Evolutionary conservation across 1,140 invertebrate genomes (phyloP).

Genomic region (Drosophila azteca): DNA sequence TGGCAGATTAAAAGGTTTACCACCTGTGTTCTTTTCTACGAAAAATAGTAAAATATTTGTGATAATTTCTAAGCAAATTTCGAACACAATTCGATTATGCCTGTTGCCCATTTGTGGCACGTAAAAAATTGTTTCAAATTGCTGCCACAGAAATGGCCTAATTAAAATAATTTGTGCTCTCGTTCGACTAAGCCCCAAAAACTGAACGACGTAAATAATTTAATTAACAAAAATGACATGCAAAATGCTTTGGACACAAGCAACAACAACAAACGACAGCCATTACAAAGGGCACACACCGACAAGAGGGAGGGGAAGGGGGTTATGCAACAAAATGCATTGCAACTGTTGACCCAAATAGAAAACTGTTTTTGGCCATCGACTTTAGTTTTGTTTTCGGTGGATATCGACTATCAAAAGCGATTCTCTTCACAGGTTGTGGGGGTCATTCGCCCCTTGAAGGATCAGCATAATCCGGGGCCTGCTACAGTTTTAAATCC

Average conservation of each 20-base stretch:
- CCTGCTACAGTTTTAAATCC: conserved; percentile 25
- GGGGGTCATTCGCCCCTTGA: conserved; percentile 11
- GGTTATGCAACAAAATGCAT: conserved; percentile 13
- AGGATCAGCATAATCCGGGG: not conserved
- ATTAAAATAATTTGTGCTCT: conserved; percentile 65
- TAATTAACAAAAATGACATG: conserved; percentile 73
- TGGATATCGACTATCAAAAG: conserved; percentile 44
- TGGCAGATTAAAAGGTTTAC: too few relatives aligned
- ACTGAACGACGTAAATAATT: conserved; percentile 65
- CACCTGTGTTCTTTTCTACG: too few relatives aligned
- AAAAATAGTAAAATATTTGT: too few relatives aligned
- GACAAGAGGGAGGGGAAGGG: not conserved
- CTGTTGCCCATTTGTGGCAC: not conserved
- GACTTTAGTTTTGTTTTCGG: conserved; percentile 25
- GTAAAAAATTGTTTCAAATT: conserved; percentile 32
- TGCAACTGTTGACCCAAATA: conserved; percentile 69
- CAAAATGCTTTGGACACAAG: conserved; percentile 48
- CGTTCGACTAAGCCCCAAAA: conserved; percentile 32
- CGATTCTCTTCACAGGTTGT: conserved; percentile 23
- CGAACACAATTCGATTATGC: not conserved
- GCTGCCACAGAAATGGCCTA: conserved; percentile 57
- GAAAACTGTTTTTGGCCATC: conserved; percentile 50
- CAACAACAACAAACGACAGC: conserved; percentile 33
- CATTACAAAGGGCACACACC: not conserved
- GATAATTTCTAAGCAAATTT: too few relatives aligned